A percentile compares a stretch with the other conserved stretches of the same genome.
Conservation (phyloP, 2,888 invertebrate species). For the Blomia tropicalis region DNA sequence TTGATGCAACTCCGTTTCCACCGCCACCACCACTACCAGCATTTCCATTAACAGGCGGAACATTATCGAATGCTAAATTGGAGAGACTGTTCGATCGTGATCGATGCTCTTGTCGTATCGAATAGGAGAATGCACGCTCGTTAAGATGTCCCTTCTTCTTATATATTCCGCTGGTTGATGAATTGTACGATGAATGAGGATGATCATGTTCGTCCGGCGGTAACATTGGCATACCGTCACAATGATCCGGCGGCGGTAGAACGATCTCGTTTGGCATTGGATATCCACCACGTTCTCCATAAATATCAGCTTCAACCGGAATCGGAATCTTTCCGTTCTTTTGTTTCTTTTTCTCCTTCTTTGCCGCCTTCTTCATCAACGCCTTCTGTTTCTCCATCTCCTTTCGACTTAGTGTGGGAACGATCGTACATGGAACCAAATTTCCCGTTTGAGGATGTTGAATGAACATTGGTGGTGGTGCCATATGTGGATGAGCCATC, state of each 20-base stretch:
- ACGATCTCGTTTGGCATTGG: not conserved
- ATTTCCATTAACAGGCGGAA: not conserved
- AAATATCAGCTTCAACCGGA: not conserved
- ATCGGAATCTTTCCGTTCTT: not conserved
- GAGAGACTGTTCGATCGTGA: constrained; percentile 80
- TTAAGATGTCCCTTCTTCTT: constrained; percentile 77
- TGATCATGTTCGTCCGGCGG: no score
- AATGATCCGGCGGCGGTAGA: no score
- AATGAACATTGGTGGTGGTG: constrained; percentile 1
- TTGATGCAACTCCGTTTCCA: not conserved
- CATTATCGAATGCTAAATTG: constrained; percentile 58
- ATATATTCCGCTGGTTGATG: constrained; percentile 52
- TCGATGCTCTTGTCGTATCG: constrained; percentile 78
- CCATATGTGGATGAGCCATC: no score
- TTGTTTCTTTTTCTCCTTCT: constrained; percentile 10
- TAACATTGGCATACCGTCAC: not conserved
- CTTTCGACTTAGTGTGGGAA: constrained; percentile 12
- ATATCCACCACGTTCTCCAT: not conserved
- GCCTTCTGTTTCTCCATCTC: constrained; percentile 11
- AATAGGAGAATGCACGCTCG: constrained; percentile 81
- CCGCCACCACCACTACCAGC: not conserved
- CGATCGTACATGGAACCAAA: constrained; percentile 4
- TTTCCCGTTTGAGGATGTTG: constrained; percentile 10
- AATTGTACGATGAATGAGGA: not conserved
- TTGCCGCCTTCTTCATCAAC: constrained; percentile 4